A percentile compares a stretch with the other conserved stretches of the same genome.
phyloP scores from a whole-genome alignment of 2,797 vertebrate species.

The Anguilla marmorata region DNA sequence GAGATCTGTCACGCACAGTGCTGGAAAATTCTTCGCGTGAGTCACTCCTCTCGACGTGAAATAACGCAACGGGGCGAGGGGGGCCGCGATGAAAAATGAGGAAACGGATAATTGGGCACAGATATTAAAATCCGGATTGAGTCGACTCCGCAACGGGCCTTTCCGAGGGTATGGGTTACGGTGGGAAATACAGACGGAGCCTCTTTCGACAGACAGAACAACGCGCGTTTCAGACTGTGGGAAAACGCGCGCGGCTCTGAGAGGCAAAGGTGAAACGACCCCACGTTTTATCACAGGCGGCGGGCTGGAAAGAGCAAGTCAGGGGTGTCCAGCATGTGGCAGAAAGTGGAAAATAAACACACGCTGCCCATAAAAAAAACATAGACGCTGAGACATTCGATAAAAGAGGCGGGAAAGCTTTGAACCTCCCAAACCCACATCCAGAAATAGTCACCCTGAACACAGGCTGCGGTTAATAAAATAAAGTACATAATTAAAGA shows the following conservation, averaged over 20 bases:
- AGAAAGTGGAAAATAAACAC: background rate
- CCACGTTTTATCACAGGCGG: background rate
- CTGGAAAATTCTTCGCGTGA: constrained; percentile 75
- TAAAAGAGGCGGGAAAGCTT: background rate
- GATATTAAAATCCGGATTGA: background rate
- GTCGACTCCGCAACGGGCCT: background rate
- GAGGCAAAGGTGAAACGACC: background rate
- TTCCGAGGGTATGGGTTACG: background rate
- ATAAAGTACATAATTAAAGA: background rate
- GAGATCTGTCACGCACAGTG: constrained; percentile 73
- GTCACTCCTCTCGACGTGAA: constrained; percentile 80
- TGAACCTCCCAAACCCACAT: background rate
- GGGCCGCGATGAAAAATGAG: background rate
- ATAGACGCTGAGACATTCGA: no score
- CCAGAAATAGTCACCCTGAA: background rate
- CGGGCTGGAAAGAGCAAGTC: background rate
- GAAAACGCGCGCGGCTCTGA: background rate
- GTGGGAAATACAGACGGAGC: background rate
- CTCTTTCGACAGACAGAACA: background rate
- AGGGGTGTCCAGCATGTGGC: background rate
- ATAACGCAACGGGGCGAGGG: constrained; percentile 39
- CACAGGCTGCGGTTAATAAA: background rate
- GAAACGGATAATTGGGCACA: background rate
- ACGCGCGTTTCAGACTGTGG: background rate
- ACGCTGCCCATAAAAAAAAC: no score